phyloP scores from a whole-genome alignment of 1,140 invertebrate species.

The Alviniconcha marisindica region DNA sequence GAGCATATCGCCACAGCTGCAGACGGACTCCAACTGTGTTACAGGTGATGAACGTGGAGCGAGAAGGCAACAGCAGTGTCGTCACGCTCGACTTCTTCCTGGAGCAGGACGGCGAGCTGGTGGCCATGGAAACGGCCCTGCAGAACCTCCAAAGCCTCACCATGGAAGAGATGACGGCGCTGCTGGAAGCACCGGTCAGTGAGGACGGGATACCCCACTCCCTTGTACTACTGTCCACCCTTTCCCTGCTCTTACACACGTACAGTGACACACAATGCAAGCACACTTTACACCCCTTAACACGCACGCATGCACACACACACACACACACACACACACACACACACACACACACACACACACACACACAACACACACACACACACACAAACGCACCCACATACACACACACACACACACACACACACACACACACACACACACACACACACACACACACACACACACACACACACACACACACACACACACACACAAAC shows the following conservation, averaged over 20 bases:
- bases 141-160: background rate
- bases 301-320: background rate
- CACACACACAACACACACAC: background rate
- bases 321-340: background rate
- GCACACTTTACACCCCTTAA: background rate
- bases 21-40: too few species aligned
- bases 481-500: too few species aligned
- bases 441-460: too few species aligned
- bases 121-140: background rate
- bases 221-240: background rate
- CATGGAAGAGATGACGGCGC: background rate
- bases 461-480: too few species aligned
- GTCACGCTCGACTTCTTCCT: slow-evolving; percentile 21
- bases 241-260: too few species aligned
- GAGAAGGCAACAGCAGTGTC: background rate
- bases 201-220: background rate
- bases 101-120: background rate
- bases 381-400: background rate
- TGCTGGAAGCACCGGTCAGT: background rate
- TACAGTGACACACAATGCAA: too few species aligned
- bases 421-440: too few species aligned
- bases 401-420: background rate
- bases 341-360: slow-evolving; percentile 7
- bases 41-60: background rate
- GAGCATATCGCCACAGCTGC: too few species aligned